phyloP scores from a whole-genome alignment of 2,888 invertebrate genomes.

The Scaptomyza reducta region DNA sequence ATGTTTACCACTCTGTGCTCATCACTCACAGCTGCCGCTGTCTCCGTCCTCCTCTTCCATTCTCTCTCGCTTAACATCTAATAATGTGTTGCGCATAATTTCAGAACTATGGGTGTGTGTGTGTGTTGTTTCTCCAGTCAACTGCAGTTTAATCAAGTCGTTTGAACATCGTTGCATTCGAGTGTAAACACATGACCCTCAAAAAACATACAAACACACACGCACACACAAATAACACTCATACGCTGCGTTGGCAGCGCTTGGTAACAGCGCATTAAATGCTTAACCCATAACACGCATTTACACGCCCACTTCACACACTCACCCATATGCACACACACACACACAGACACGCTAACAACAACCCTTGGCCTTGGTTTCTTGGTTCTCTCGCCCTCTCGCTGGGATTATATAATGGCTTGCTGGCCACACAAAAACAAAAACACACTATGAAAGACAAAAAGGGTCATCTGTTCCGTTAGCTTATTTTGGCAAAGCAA shows the following conservation, averaged over 20 bases:
- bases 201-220: slow-evolving; percentile 2
- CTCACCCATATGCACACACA: slow-evolving; percentile 16
- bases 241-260: slow-evolving; percentile 60
- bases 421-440: slow-evolving; percentile 40
- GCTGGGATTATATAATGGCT: slow-evolving; percentile 51
- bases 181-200: slow-evolving; percentile 15
- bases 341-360: slow-evolving; percentile 15
- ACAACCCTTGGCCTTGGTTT: slow-evolving; percentile 49
- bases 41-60: neutral
- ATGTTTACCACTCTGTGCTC: neutral
- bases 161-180: slow-evolving; percentile 54
- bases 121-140: slow-evolving; percentile 6
- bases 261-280: slow-evolving; percentile 57
- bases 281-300: slow-evolving; percentile 57
- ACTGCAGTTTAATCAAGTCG: slow-evolving; percentile 67
- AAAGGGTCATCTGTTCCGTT: slow-evolving; percentile 23
- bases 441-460: slow-evolving; percentile 10
- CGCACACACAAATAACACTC: slow-evolving; percentile 39
- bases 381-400: slow-evolving; percentile 17
- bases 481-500: slow-evolving; percentile 27
- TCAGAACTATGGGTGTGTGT: slow-evolving; percentile 52
- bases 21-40: slow-evolving; percentile 12
- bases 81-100: slow-evolving; percentile 72
- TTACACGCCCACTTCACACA: slow-evolving; percentile 26
- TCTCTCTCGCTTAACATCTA: slow-evolving; percentile 42